phyloP scores from a whole-genome alignment of 2,888 invertebrate species.

The Chloroclysta siterata region DNA sequence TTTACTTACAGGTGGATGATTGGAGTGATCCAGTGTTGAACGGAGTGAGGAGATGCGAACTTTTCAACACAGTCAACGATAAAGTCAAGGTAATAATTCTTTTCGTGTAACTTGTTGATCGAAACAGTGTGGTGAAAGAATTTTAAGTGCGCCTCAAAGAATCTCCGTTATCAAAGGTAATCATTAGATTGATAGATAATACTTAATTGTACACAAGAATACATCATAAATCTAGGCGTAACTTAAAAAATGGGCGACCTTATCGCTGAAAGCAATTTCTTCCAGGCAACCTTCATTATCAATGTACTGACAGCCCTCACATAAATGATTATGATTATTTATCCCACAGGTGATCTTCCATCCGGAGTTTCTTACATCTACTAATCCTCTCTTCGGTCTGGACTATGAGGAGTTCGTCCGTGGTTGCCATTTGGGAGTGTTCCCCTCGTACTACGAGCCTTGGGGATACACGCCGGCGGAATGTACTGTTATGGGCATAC shows the following conservation, averaged over 20 bases:
- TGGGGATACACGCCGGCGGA: constrained; percentile 99
- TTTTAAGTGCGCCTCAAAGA: no score
- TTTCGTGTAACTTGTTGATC: constrained; percentile 42
- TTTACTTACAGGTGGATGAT: constrained; percentile 78
- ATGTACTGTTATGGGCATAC: constrained; percentile 99
- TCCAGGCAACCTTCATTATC: no score
- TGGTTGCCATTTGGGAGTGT: constrained; percentile 99
- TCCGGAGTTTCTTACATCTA: constrained; percentile 98
- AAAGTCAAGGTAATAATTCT: constrained; percentile 97
- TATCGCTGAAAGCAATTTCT: no score
- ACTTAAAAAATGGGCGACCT: no score
- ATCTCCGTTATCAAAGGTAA: no score
- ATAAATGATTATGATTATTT: no score
- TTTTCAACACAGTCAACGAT: constrained; percentile 97
- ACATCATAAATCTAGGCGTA: no score
- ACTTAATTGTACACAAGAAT: no score
- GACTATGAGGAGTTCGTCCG: constrained; percentile 99
- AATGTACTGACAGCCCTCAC: no score
- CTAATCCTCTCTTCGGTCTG: constrained; percentile 98
- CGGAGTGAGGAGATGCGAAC: constrained; percentile 93
- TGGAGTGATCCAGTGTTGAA: constrained; percentile 92
- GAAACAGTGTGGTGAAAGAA: no score
- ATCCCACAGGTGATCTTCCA: constrained; percentile 96
- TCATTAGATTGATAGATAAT: no score
- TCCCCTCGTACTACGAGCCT: constrained; percentile 99